Evolutionary conservation across 1,140 invertebrate species (phyloP), one percentile per base, ranked within the genome.

Genomic region (Trichomalopsis sarcophagae): DNA sequence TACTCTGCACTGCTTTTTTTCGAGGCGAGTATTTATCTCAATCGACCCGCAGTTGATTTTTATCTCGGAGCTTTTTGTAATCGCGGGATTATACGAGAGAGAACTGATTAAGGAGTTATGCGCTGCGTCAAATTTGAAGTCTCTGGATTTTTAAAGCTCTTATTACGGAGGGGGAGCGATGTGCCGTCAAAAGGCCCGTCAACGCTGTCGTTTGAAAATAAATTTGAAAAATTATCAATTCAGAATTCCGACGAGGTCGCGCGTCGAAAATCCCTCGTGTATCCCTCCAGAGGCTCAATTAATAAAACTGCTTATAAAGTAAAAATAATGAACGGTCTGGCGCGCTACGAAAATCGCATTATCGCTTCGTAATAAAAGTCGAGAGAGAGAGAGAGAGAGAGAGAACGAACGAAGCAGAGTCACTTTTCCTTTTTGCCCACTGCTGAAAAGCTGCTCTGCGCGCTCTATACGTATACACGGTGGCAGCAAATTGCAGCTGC

Each of bases 361-460:
- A 78, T 78, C 76, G 30, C 21, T 66, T 66, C 50, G 7, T n/a
- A 62, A 78, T 78, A 78, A 78, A 62, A 78, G 76, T 78, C 76
- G n/a, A 55, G 50, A 47, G 3, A 36, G 33, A 36, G 33, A 36
- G n/a, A n/a, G n/a, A n/a, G n/a, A 55, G 50, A 47, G 3, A 36
- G 33, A 36, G 33, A 36, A 9, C 4, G 73, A 14, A 3, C 36
- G 36, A 40, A 9, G 2, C 69, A 13, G 23, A 68, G 66, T 69
- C 30, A 13, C 30, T 71, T 71, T 77, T 77, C 9, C 27, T 62
- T 36, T 66, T 66, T 66, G 6, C 17, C 1, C 6, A 13, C 47
- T 50, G 44, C 44, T 40, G 21, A 27, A 47, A 77, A 77, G 21
- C 21, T 47, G 33, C 6, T 77, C 10, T 10, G 3, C 68, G 68